Evolutionary conservation across 2,113 vertebrate species (phyloP).

Genomic region (Azemiops feae): DNA sequence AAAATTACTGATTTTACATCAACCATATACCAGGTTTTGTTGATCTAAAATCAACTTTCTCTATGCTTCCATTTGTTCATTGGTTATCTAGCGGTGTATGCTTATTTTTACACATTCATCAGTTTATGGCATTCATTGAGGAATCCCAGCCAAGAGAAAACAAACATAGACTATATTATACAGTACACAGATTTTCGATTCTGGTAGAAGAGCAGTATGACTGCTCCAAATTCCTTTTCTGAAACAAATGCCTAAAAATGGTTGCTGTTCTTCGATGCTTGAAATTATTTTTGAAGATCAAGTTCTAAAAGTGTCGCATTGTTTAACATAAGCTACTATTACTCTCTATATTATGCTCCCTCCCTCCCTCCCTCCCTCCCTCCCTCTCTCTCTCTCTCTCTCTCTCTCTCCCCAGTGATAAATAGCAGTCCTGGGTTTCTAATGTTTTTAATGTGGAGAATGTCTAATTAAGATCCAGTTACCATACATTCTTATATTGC

Average conservation of each 20-base stretch:
- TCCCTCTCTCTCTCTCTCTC: no score
- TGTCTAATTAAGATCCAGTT: background rate
- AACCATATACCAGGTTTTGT: background rate
- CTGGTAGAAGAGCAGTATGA: background rate
- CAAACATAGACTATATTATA: background rate
- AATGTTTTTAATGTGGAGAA: background rate
- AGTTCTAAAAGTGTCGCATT: background rate
- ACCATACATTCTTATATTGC: background rate
- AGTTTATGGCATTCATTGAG: background rate
- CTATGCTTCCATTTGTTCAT: background rate
- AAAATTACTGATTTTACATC: background rate
- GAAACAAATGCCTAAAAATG: background rate
- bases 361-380: no score
- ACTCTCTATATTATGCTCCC: no score
- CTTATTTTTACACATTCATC: background rate
- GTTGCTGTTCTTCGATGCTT: background rate
- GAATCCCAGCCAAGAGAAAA: background rate
- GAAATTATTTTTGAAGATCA: background rate
- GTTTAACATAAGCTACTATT: background rate
- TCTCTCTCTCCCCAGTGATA: background rate
- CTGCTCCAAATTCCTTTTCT: background rate
- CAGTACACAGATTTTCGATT: background rate
- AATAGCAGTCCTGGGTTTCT: background rate
- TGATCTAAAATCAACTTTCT: background rate
- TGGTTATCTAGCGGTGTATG: background rate